Percentiles rank a stretch among this genome's conserved stretches.
Evolutionary conservation across 2,888 invertebrate species (phyloP).

Genomic region (Pandemis heparana): DNA sequence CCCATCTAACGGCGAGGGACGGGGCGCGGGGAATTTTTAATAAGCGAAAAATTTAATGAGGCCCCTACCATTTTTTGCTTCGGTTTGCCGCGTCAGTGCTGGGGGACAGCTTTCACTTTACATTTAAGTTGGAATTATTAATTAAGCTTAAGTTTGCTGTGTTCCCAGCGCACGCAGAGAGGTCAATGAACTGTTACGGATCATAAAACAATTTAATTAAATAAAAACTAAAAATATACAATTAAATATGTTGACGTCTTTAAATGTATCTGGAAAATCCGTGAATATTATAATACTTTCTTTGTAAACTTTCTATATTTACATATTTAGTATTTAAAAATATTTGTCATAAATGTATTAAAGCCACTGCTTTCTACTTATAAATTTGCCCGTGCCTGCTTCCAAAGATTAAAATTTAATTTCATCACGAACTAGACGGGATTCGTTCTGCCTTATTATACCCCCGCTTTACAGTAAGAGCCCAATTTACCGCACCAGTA

Average conservation of each 20-base stretch:
- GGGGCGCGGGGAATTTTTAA: slow-evolving; percentile 84
- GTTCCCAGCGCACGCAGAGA: not conserved
- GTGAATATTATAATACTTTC: no score
- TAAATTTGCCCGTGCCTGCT: slow-evolving; percentile 18
- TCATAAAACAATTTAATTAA: not conserved
- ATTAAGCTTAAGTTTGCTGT: slow-evolving; percentile 49
- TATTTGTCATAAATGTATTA: no score
- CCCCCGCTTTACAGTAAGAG: slow-evolving; percentile 64
- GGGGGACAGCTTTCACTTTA: slow-evolving; percentile 60
- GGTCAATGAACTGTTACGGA: not conserved
- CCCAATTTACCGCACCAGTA: slow-evolving; percentile 82
- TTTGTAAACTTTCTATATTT: no score
- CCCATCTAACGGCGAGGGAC: slow-evolving; percentile 75
- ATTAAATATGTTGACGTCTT: no score
- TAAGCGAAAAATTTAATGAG: slow-evolving; percentile 86
- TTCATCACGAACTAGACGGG: slow-evolving; percentile 52
- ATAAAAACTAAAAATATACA: no score
- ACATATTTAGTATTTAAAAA: no score
- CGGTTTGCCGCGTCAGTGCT: slow-evolving; percentile 71
- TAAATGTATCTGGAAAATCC: no score
- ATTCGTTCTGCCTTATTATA: slow-evolving; percentile 61
- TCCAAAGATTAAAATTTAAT: slow-evolving; percentile 32
- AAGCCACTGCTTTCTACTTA: slow-evolving; percentile 23
- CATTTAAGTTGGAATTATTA: slow-evolving; percentile 57
- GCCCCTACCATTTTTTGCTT: slow-evolving; percentile 70